Percentiles rank a stretch among this genome's conserved stretches.
phyloP scores from a whole-genome alignment of 2,797 vertebrate genomes.

The Pteropus rufus region DNA sequence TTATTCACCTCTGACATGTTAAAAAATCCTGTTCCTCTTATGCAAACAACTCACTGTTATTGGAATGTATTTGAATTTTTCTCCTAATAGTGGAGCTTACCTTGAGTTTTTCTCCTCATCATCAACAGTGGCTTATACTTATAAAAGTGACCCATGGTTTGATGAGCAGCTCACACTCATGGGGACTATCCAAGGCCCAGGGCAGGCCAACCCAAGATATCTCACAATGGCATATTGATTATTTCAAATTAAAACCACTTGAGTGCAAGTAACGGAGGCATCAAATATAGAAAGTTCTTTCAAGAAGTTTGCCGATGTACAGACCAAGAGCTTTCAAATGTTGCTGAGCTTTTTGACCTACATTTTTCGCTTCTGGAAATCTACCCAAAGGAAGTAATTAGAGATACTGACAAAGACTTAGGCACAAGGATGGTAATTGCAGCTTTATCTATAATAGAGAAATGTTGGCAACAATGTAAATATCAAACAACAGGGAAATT shows the following conservation, averaged over 20 bases:
- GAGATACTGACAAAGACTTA: constrained; percentile 23
- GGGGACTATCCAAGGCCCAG: background rate
- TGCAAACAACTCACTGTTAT: background rate
- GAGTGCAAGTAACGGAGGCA: background rate
- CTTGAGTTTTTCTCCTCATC: background rate
- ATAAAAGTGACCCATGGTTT: background rate
- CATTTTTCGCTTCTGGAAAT: background rate
- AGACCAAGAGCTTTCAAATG: background rate
- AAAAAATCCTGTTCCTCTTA: background rate
- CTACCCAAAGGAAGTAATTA: constrained; percentile 16
- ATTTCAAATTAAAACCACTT: background rate
- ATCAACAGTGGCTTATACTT: background rate
- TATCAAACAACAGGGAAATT: background rate
- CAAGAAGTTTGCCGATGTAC: background rate
- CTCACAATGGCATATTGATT: background rate
- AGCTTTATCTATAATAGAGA: constrained; percentile 15
- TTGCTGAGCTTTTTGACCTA: constrained; percentile 23
- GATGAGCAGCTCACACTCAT: background rate
- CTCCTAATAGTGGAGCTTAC: background rate
- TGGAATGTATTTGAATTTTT: background rate
- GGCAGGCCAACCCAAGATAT: background rate
- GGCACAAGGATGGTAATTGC: background rate
- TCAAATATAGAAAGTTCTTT: background rate
- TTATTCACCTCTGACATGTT: background rate
- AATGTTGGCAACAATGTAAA: constrained; percentile 1